These are phyloP conservation scores for Oncorhynchus keta DNA, from an alignment of 2,113 vertebrate genomes.

Conservation along the genomic window DNA sequence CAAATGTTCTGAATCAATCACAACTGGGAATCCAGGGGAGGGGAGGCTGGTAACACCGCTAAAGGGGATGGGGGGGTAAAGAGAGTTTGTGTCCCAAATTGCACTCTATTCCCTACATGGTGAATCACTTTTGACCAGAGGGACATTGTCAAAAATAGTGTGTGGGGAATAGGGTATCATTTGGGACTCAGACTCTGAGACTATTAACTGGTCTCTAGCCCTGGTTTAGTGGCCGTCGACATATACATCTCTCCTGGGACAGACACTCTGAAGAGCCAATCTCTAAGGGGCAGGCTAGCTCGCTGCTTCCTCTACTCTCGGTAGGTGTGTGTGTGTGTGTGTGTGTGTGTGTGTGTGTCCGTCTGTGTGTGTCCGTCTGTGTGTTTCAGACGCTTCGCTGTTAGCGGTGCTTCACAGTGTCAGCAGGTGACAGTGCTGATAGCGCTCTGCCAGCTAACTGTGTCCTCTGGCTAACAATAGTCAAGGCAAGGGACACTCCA, in stretches of 20 bases:
- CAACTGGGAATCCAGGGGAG: slow-evolving; percentile 11
- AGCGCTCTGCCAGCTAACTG: no score
- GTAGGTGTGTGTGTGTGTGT: background rate
- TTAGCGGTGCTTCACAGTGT: slow-evolving; percentile 33
- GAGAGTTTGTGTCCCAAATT: background rate
- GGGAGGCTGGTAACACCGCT: background rate
- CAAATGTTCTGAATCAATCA: slow-evolving; percentile 46
- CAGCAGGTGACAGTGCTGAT: slow-evolving; percentile 19
- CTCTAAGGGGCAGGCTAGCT: slow-evolving; percentile 27
- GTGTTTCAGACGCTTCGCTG: slow-evolving; percentile 37
- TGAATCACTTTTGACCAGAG: no score
- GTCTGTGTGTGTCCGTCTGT: background rate
- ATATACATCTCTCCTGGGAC: slow-evolving; percentile 37
- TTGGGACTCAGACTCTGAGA: slow-evolving; percentile 1
- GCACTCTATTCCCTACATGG: background rate
- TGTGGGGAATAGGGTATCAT: slow-evolving; percentile 1
- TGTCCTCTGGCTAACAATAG: background rate
- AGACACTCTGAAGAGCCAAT: slow-evolving; percentile 27
- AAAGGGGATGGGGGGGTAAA: background rate
- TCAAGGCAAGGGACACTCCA: background rate
- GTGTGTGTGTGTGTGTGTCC: background rate
- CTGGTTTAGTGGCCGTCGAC: slow-evolving; percentile 41
- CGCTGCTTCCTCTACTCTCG: background rate
- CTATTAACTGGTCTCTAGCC: slow-evolving; percentile 49
- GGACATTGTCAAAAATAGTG: background rate